Evolutionary conservation across 2,113 vertebrate genomes (phyloP), one percentile per base, ranked within the genome.

Genomic region (Synodontis membranacea): DNA sequence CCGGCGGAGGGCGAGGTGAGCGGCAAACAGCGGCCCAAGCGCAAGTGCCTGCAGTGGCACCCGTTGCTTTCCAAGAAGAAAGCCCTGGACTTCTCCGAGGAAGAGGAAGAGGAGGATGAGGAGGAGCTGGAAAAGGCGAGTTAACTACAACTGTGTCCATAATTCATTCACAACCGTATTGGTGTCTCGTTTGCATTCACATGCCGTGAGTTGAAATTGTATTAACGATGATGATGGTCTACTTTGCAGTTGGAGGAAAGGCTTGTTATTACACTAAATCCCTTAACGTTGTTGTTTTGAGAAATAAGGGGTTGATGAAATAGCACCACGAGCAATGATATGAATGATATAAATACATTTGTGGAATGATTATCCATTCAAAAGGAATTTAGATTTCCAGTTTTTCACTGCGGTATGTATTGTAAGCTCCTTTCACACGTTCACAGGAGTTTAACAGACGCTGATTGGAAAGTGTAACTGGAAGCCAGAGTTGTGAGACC

Each of bases 1-100:
- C 96, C 96, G 85, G 93, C 93, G 93, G 96, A 96, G 93, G 96
- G 95, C 90, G 97, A 98, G 94, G 95, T 96, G 90, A 92, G 95
- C 89, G 96, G 95, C 82, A 99, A 99, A 39, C 86, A 87, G 91
- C 94, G 98, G 87, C 97, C 98, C 89, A 99, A 98, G 93, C 96
- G 97, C 46, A 99, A 98, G 95, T 99, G 98, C 93, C 96, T 99
- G 88, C 97, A 99, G 96, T 99, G 98, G 97, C 97, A 99, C 94
- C 98, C 98, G 2, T 95, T 99, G 86, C 96, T 99, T 82, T 97
- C 97, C 91, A 99, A 99, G 92, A 99, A 99, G 91, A 99, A 98
- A 92, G 94, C 97, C 66, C 94, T 97, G 91, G 98, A 99, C 89
- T 98, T 99, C 93, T 99, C 97, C 62, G 98, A 99, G 93, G 98